Percentiles rank a stretch among this genome's conserved stretches.
Conservation (phyloP, 1,140 invertebrate genomes). For the Pygmarrhopalites habei region DNA sequence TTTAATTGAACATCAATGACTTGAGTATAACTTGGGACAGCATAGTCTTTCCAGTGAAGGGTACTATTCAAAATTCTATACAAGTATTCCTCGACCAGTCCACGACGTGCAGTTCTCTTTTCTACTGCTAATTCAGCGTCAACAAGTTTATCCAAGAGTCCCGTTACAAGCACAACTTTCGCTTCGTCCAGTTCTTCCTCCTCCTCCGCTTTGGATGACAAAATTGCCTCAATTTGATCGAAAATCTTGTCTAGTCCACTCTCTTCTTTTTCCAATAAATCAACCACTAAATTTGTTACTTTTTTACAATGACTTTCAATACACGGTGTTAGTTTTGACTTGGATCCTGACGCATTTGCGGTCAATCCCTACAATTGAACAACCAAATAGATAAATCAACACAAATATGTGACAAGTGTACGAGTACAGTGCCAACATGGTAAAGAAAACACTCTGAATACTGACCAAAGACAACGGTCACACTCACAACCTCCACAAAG, state of each 20-base stretch:
- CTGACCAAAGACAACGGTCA: too few species aligned
- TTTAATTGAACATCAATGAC: constrained; percentile 24
- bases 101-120: constrained; percentile 17
- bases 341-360: too few species aligned
- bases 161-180: background rate
- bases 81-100: constrained; percentile 15
- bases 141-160: constrained; percentile 18
- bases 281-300: background rate
- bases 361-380: too few species aligned
- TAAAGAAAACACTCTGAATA: too few species aligned
- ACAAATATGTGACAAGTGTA: background rate
- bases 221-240: too few species aligned
- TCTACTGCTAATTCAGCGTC: constrained; percentile 18
- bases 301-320: background rate
- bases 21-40: constrained; percentile 13
- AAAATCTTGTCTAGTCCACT: background rate
- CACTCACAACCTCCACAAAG: too few species aligned
- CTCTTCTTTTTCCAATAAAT: too few species aligned
- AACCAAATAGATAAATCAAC: background rate
- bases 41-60: constrained; percentile 11
- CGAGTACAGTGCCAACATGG: too few species aligned
- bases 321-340: too few species aligned
- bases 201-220: background rate
- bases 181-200: background rate
- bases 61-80: constrained; percentile 7